A percentile compares a stretch with the other conserved stretches of the same genome.
These are phyloP conservation scores for Stomatorhinus walkeri DNA, from an alignment of 2,797 vertebrate species.

Conservation along the genomic window DNA sequence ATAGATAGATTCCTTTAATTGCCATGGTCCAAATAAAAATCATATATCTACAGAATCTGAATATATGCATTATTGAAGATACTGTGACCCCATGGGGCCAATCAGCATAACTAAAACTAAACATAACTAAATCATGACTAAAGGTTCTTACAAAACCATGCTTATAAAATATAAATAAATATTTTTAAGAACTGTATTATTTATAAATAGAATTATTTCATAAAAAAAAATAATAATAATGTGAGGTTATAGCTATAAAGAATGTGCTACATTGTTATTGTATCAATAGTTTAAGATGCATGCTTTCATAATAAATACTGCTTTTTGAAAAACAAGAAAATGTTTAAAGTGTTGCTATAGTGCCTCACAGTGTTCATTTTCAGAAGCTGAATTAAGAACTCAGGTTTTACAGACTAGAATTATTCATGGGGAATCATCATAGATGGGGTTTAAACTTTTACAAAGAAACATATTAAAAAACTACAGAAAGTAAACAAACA, in stretches of 20 bases:
- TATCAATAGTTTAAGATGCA: background rate
- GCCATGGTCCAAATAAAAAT: background rate
- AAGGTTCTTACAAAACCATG: background rate
- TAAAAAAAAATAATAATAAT: background rate
- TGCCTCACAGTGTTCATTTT: background rate
- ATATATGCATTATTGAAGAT: background rate
- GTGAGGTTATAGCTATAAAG: background rate
- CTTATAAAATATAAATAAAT: background rate
- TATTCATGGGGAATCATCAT: background rate
- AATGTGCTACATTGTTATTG: background rate
- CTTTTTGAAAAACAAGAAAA: background rate
- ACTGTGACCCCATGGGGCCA: background rate
- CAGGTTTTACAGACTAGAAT: background rate
- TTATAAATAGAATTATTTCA: background rate
- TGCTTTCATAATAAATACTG: background rate
- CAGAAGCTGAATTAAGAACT: background rate
- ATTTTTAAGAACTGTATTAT: background rate
- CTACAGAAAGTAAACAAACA: background rate
- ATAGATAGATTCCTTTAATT: no score
- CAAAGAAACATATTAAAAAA: background rate
- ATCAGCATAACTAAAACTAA: background rate
- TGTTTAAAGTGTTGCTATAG: background rate
- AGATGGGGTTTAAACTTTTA: background rate
- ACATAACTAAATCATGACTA: background rate
- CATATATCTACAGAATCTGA: background rate